Evolutionary conservation across 1,140 invertebrate genomes (phyloP).

Genomic region (Adoxophyes honmai): DNA sequence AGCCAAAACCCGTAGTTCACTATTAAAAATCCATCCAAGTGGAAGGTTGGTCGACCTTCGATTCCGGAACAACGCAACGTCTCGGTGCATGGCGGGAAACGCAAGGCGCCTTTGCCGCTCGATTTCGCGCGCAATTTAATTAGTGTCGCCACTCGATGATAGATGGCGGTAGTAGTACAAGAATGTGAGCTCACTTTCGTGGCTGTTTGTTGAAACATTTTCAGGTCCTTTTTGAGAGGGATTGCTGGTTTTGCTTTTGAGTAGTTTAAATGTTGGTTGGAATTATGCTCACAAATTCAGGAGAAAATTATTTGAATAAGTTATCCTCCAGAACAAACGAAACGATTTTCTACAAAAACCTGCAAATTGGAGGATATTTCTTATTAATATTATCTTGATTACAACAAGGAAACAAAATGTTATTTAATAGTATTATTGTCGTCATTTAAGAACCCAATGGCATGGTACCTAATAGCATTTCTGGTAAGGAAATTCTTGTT

Average conservation of each 20-base stretch:
- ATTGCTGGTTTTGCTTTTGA: not conserved
- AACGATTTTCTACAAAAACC: too few relatives aligned
- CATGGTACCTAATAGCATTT: too few relatives aligned
- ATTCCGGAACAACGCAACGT: conserved; percentile 47
- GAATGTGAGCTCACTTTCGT: not conserved
- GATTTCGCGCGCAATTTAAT: conserved; percentile 62
- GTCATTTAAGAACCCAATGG: too few relatives aligned
- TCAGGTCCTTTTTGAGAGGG: not conserved
- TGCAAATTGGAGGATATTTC: too few relatives aligned
- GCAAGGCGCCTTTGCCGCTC: conserved; percentile 66
- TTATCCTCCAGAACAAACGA: too few relatives aligned
- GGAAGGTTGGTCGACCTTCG: conserved; percentile 61
- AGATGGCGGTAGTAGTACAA: conserved; percentile 48
- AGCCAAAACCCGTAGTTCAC: conserved; percentile 62
- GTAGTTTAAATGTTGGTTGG: too few relatives aligned
- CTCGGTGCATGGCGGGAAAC: conserved; percentile 68
- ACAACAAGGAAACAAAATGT: too few relatives aligned
- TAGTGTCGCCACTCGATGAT: conserved; percentile 48
- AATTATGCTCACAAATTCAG: too few relatives aligned
- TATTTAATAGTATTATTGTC: too few relatives aligned
- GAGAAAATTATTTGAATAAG: too few relatives aligned
- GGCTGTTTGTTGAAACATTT: not conserved
- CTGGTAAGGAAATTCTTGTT: too few relatives aligned
- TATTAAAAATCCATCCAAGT: conserved; percentile 73
- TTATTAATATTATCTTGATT: too few relatives aligned